Evolutionary conservation across 2,113 vertebrate genomes (phyloP).

Genomic region (Morphnarchus princeps): DNA sequence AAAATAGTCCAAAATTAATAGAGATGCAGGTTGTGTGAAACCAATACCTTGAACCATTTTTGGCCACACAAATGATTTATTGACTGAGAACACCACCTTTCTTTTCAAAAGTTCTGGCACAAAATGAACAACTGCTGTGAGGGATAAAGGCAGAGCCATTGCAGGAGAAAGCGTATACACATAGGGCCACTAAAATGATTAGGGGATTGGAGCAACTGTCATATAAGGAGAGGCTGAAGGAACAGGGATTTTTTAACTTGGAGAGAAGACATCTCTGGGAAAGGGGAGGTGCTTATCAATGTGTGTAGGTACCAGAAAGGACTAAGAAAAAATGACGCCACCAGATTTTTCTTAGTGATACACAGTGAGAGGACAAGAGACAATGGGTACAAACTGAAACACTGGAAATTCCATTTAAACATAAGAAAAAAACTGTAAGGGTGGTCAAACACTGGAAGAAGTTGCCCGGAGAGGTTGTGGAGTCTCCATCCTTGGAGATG

Average conservation of each 20-base stretch:
- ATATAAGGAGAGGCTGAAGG: background rate
- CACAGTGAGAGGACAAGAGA: background rate
- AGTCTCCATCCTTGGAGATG: background rate
- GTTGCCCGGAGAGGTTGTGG: background rate
- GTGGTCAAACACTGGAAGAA: background rate
- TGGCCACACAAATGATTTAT: background rate
- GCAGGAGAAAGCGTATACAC: background rate
- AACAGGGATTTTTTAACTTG: background rate
- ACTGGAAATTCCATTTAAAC: background rate
- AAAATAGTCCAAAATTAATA: background rate
- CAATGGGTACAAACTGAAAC: background rate
- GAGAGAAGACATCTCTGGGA: background rate
- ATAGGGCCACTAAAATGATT: background rate
- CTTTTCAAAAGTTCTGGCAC: background rate
- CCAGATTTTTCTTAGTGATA: background rate
- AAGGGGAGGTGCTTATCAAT: background rate
- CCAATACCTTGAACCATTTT: background rate
- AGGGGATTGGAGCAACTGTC: background rate
- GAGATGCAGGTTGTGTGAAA: background rate
- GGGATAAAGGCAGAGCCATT: background rate
- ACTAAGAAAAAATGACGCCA: background rate
- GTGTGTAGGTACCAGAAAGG: background rate
- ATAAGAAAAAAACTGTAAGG: background rate
- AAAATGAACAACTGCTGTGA: background rate
- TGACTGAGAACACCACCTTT: background rate